Evolutionary conservation across 1,140 invertebrate genomes (phyloP).

Genomic region (Bombus ignitus): DNA sequence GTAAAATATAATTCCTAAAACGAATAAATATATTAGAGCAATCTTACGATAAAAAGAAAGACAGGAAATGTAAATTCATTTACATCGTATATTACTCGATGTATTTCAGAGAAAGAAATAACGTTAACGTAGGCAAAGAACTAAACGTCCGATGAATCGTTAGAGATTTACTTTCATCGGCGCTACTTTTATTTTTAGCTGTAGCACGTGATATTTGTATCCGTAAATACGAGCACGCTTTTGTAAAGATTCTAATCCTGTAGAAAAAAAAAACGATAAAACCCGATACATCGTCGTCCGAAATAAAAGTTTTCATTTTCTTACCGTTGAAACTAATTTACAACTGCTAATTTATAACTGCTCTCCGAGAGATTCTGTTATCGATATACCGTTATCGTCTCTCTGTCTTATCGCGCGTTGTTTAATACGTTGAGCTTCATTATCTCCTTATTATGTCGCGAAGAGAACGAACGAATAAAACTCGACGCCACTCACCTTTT

Average conservation of each 20-base stretch:
- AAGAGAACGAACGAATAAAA: conserved; percentile 34
- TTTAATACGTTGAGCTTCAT: conserved; percentile 66
- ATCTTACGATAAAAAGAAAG: no score
- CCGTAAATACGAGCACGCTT: no score
- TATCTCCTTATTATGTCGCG: conserved; percentile 64
- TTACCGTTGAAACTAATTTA: background rate
- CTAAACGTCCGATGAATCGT: no score
- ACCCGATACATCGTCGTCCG: accelerated
- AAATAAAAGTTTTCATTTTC: background rate
- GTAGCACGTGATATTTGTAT: no score
- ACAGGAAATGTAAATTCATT: no score
- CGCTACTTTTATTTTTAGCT: no score
- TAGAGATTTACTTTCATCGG: no score
- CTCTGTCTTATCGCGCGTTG: conserved; percentile 56
- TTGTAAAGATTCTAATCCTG: background rate
- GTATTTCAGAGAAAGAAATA: no score
- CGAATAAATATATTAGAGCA: no score
- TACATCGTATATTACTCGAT: no score
- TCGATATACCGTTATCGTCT: conserved; percentile 49
- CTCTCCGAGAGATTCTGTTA: conserved; percentile 45
- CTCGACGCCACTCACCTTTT: conserved; percentile 32
- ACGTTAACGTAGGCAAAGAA: no score
- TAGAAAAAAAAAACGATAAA: background rate
- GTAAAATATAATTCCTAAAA: no score
- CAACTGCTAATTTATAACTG: background rate